These are phyloP conservation scores for Lacerta viridis DNA, from an alignment of 2,797 vertebrate species.

Conservation along the genomic window DNA sequence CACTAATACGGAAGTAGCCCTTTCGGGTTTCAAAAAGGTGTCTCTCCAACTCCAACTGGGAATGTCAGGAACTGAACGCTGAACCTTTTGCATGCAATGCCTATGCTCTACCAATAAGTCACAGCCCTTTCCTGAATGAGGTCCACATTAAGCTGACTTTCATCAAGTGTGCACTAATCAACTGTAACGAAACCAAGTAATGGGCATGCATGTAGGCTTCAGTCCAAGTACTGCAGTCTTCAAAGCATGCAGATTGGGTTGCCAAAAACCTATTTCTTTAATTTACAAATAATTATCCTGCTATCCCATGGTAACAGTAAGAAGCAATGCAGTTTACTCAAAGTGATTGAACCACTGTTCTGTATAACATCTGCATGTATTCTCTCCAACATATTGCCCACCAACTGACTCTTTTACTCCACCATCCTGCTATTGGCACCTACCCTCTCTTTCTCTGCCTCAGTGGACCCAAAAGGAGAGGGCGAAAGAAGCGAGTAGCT, in stretches of 20 bases:
- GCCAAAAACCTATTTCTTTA: constrained; percentile 7
- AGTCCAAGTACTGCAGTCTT: constrained; percentile 4
- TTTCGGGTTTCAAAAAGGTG: too few species aligned
- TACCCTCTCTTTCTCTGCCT: neutral
- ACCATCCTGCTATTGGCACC: neutral
- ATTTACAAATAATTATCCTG: neutral
- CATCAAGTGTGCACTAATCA: neutral
- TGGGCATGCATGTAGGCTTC: neutral
- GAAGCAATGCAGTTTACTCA: constrained; percentile 25
- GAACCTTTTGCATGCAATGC: too few species aligned
- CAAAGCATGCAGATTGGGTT: neutral
- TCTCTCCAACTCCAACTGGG: too few species aligned
- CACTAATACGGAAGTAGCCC: too few species aligned
- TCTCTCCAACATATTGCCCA: constrained; percentile 1
- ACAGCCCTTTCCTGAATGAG: neutral
- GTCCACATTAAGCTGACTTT: neutral
- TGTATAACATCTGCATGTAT: constrained; percentile 21
- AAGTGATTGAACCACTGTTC: constrained; percentile 19
- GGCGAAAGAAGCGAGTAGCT: neutral
- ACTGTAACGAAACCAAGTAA: neutral
- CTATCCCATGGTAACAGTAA: constrained; percentile 27
- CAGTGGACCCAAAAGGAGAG: neutral
- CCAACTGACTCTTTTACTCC: too few species aligned
- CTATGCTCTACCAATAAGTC: too few species aligned
- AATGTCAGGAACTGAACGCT: too few species aligned